These are phyloP conservation scores for Luidia sarsii DNA, from an alignment of 53 echinoderm and acorn worm species.

Conservation along the genomic window DNA sequence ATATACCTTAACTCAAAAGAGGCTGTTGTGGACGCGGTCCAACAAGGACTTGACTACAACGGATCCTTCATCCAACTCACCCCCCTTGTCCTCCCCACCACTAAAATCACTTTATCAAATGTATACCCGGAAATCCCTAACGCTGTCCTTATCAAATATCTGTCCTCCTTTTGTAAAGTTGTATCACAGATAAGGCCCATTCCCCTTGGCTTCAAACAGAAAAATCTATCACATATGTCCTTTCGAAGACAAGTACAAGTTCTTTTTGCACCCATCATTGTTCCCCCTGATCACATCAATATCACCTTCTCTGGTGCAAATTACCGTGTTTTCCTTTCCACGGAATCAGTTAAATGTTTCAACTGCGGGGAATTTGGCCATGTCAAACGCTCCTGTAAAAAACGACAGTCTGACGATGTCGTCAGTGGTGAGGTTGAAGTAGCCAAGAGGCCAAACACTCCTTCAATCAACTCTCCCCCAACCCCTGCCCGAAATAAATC, in stretches of 20 bases:
- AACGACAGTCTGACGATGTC: too few relatives aligned
- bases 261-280: not conserved
- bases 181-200: conserved; percentile 10
- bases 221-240: not conserved
- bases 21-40: too few relatives aligned
- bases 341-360: not conserved
- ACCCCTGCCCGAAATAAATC: too few relatives aligned
- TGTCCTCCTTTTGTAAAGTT: conserved; percentile 10
- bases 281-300: not conserved
- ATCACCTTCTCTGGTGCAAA: not conserved
- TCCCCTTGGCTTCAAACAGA: conserved; percentile 5
- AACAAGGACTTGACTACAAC: too few relatives aligned
- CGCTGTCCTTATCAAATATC: not conserved
- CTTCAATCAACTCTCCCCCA: not conserved
- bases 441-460: not conserved
- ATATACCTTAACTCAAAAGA: too few relatives aligned
- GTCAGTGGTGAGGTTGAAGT: not conserved
- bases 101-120: not conserved
- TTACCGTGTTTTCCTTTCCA: conserved; percentile 2
- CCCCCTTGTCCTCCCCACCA: not conserved
- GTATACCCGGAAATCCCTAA: conserved; percentile 9
- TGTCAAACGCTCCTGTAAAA: not conserved
- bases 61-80: not conserved
- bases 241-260: not conserved
- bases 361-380: conserved; percentile 13